Percentiles rank a stretch among this genome's conserved stretches.
phyloP scores from a whole-genome alignment of 2,113 vertebrate species.

The Alosa alosa region DNA sequence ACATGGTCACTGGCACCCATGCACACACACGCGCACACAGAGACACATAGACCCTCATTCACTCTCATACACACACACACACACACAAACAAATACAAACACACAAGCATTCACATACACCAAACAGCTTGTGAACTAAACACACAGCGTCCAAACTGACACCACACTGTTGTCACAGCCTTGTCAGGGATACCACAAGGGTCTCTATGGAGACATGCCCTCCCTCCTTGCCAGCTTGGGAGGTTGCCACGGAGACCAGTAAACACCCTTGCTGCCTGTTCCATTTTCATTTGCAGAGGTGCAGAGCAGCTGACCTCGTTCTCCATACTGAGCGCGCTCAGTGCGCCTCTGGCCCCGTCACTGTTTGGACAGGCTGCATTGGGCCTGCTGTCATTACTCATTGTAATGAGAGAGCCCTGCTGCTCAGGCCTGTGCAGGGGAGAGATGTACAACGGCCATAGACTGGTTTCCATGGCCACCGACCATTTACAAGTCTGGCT shows the following conservation, averaged over 20 bases:
- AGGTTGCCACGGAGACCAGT: conserved; percentile 1
- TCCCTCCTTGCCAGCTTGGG: neutral
- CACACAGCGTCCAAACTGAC: neutral
- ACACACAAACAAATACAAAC: neutral
- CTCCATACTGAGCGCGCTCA: neutral
- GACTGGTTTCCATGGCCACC: neutral
- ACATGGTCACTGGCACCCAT: neutral
- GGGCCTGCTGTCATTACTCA: neutral
- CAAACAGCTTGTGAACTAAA: neutral
- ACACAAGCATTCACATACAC: conserved; percentile 1
- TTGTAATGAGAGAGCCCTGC: neutral
- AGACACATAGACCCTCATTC: neutral
- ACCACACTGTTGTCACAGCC: neutral
- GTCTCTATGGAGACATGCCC: neutral
- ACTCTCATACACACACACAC: conserved; percentile 18
- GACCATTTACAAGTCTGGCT: neutral
- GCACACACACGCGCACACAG: neutral
- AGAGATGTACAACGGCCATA: neutral
- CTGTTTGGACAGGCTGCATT: neutral
- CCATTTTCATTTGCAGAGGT: neutral
- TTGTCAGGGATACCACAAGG: neutral
- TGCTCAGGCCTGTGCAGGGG: neutral
- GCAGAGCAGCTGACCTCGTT: neutral
- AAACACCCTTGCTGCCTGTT: neutral
- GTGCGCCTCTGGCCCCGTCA: neutral